Evolutionary conservation across 2,797 vertebrate genomes (phyloP), one percentile per base, ranked within the genome.

Genomic region (Nannoperca australis): DNA sequence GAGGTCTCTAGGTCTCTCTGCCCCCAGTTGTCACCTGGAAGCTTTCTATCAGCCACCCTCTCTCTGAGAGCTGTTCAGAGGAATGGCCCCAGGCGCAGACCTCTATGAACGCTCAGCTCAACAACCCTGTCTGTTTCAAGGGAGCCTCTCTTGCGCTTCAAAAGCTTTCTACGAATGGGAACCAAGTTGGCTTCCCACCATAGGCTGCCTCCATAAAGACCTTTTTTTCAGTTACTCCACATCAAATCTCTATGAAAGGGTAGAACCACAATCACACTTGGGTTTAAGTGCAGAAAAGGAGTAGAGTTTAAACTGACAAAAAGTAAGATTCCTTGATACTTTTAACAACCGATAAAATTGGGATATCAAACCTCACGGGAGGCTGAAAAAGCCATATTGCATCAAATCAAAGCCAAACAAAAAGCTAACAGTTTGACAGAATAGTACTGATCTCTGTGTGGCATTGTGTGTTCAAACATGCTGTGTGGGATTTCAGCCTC

Each of bases 31-130:
- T 91, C 91, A 91, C 90, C 89, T 91, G 86, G 82, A 93, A 93
- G 79, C 85, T 88, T 91, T 87, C 84, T 36, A 59, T 88, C 89
- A 87, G 77, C 63, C 76, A 70, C 64, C 58, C 64, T 54, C 76
- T 75, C 84, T 85, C 76, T 82, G 91, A 88, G 90, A 89, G 80
- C 82, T 81, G 71, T 90, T 92, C 79, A 91, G 81, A 93, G 72
- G 69, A 91, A 92, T 77, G 85, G 92, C 94, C 91, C 87, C 70
- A 34, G 93, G 94, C 91, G 3, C 60, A 78, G 85, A 76, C 82
- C 85, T 92, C 89, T 74, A 79, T 64, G 18, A 86, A 82, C 55
- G 68, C 90, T 86, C 86, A 49, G 44, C 87, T 87, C 87, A 79
- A 84, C 81, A 88, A 84, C 81, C 88, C 82, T 32, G 51, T 78